Evolutionary conservation across 1,140 invertebrate species (phyloP).

Genomic region (Nautilus pompilius): DNA sequence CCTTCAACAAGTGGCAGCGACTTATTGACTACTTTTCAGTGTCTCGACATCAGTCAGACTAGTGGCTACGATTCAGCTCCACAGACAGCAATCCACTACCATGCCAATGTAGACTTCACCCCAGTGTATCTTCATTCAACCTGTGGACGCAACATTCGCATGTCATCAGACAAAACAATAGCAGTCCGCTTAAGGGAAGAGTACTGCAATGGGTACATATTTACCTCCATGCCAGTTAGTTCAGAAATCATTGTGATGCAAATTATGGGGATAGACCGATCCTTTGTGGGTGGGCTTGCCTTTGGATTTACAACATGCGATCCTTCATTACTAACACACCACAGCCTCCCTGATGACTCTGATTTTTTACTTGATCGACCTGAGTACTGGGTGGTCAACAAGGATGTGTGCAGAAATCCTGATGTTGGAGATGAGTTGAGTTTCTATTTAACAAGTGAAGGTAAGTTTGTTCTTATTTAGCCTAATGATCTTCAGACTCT

Average conservation of each 20-base stretch:
- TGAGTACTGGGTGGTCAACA: conserved; percentile 95
- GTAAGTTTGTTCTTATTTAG: conserved; percentile 49
- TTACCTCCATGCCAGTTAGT: conserved; percentile 77
- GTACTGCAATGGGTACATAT: conserved; percentile 93
- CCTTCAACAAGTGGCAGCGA: too few species aligned
- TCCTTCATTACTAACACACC: conserved; percentile 67
- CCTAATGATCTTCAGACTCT: not conserved
- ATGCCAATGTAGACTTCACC: conserved; percentile 33
- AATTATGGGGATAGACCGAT: conserved; percentile 75
- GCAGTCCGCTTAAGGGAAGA: conserved; percentile 79
- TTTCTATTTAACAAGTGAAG: conserved; percentile 78
- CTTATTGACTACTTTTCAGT: too few species aligned
- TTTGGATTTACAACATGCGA: conserved; percentile 93
- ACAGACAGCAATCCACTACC: conserved; percentile 30
- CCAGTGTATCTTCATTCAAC: conserved; percentile 60
- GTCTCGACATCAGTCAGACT: too few species aligned
- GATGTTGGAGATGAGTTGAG: conserved; percentile 84
- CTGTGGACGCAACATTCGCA: conserved; percentile 78
- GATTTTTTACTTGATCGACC: conserved; percentile 88
- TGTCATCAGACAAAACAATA: conserved; percentile 64
- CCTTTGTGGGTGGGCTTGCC: conserved; percentile 83
- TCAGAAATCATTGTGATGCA: conserved; percentile 85
- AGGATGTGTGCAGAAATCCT: conserved; percentile 82
- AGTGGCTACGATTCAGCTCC: too few species aligned
- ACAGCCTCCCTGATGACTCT: conserved; percentile 87